Conservation (phyloP, 2,888 invertebrate species). For the Gasteruption jaculator region DNA sequence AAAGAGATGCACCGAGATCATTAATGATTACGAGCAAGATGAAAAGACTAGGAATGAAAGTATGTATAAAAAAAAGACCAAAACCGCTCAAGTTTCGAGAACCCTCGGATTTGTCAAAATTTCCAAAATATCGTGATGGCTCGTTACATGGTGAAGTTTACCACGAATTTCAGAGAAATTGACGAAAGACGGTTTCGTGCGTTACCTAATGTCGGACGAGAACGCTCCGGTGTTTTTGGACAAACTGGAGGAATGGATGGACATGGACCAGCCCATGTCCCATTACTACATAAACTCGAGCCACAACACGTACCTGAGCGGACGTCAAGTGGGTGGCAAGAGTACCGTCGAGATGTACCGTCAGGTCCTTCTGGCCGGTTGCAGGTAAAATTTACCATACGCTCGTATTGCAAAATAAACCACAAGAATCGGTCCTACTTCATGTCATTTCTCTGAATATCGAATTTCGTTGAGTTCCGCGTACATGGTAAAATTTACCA, state of each 20-base stretch:
- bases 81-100: no score
- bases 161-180: conserved; percentile 46
- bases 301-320: conserved; percentile 61
- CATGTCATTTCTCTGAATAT: no score
- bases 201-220: conserved; percentile 69
- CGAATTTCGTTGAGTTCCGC: no score
- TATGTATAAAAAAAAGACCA: no score
- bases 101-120: no score
- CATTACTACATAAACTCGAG: conserved; percentile 71
- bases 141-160: no score
- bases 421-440: no score
- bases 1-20: conserved; percentile 59
- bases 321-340: conserved; percentile 66
- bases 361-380: conserved; percentile 46
- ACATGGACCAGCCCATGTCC: conserved; percentile 68
- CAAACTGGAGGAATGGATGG: conserved; percentile 61
- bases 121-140: no score
- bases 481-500: no score
- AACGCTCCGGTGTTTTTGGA: conserved; percentile 69
- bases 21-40: conserved; percentile 59
- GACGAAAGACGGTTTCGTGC: conserved; percentile 62
- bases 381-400: conserved; percentile 42
- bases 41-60: conserved; percentile 53
- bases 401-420: no score
- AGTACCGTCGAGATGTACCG: conserved; percentile 67